Evolutionary conservation across 1,140 invertebrate genomes (phyloP).

Genomic region (Monomorium pharaonis): DNA sequence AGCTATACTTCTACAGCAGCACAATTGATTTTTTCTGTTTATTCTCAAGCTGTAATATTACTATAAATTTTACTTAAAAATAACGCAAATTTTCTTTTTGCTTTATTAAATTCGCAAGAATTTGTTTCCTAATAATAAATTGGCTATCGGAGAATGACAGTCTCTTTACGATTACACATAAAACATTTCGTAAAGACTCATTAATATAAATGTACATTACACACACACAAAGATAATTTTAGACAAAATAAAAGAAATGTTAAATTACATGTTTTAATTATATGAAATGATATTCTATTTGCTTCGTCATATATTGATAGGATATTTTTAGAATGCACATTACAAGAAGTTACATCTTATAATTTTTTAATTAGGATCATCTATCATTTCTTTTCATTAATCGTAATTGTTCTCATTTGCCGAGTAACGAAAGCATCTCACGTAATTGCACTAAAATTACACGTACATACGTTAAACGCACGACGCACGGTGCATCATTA

Average conservation of each 20-base stretch:
- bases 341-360: background rate
- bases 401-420: slow-evolving; percentile 22
- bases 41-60: background rate
- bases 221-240: background rate
- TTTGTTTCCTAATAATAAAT: background rate
- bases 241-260: background rate
- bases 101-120: background rate
- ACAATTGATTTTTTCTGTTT: slow-evolving; percentile 5
- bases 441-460: slow-evolving; percentile 20
- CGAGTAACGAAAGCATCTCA: background rate
- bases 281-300: background rate
- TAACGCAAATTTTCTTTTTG: background rate
- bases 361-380: background rate
- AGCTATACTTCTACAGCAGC: background rate
- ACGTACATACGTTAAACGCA: slow-evolving; percentile 22
- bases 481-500: slow-evolving; percentile 24
- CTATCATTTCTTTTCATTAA: background rate
- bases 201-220: background rate
- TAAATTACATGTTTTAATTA: background rate
- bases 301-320: background rate
- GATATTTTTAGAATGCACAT: background rate
- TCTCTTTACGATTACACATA: background rate
- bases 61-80: slow-evolving; percentile 35
- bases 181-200: background rate
- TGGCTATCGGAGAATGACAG: background rate